Percentiles rank a stretch among this genome's conserved stretches.
Evolutionary conservation across 2,797 vertebrate species (phyloP).

Genomic region (Liparis tanakae): DNA sequence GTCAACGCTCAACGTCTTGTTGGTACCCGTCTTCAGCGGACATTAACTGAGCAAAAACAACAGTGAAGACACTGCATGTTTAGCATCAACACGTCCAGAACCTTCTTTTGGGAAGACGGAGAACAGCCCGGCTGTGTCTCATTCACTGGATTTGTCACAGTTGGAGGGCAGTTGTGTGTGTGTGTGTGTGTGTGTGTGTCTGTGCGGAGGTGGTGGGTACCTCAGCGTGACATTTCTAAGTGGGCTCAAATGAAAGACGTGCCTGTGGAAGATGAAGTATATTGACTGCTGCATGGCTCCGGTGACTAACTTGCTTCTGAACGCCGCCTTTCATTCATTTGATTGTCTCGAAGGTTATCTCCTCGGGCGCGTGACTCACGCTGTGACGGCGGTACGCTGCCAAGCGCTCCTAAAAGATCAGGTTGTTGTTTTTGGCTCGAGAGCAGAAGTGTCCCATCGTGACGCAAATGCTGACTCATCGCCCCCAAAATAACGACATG

Average conservation of each 20-base stretch:
- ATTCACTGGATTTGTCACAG: constrained; percentile 18
- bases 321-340: constrained; percentile 33
- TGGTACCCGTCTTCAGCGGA: not conserved
- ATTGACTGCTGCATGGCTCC: constrained; percentile 36
- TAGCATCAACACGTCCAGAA: constrained; percentile 2
- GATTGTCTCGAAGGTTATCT: constrained; percentile 52
- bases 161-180: constrained; percentile 5
- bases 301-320: constrained; percentile 43
- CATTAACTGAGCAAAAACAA: not conserved
- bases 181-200: not conserved
- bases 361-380: constrained; percentile 54
- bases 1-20: not conserved
- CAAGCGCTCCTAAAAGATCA: constrained; percentile 30
- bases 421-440: constrained; percentile 18
- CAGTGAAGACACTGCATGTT: constrained; percentile 1
- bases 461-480: constrained; percentile 57
- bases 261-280: constrained; percentile 7
- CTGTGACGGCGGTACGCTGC: not conserved
- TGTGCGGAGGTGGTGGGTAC: constrained; percentile 4
- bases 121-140: constrained; percentile 22
- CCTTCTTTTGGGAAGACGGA: not conserved
- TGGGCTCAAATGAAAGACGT: constrained; percentile 29
- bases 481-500: constrained; percentile 6
- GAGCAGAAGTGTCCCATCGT: constrained; percentile 15
- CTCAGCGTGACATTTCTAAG: constrained; percentile 19